These are phyloP conservation scores for Erinaceus europaeus DNA, from an alignment of 2,113 vertebrate genomes.

Conservation along the genomic window DNA sequence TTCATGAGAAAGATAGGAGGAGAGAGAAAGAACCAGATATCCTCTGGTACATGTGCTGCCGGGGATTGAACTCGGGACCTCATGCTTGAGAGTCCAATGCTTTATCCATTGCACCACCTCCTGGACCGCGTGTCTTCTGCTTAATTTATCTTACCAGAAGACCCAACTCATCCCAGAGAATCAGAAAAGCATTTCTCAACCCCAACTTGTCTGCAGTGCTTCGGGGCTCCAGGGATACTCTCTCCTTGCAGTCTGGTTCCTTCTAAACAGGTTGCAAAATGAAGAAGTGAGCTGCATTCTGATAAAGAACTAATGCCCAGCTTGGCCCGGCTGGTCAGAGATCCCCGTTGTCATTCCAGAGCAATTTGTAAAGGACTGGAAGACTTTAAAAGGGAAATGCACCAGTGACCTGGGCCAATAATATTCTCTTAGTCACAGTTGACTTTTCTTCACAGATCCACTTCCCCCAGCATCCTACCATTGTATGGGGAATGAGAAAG, in stretches of 20 bases:
- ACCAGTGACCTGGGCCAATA: constrained; percentile 62
- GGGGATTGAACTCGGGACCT: no score
- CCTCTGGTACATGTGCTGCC: no score
- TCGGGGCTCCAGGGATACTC: constrained; percentile 42
- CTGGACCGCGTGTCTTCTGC: no score
- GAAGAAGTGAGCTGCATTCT: constrained; percentile 68
- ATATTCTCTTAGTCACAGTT: constrained; percentile 59
- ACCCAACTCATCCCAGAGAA: not conserved
- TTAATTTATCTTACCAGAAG: no score
- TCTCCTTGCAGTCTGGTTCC: constrained; percentile 43
- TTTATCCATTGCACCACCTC: no score
- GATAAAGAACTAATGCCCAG: constrained; percentile 67
- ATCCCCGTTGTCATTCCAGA: constrained; percentile 68
- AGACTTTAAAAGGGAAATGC: constrained; percentile 71
- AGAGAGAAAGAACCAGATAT: no score
- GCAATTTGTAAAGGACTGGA: constrained; percentile 70
- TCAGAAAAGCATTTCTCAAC: not conserved
- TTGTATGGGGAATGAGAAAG: no score
- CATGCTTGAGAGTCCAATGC: no score
- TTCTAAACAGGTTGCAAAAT: constrained; percentile 41
- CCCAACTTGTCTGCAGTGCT: not conserved
- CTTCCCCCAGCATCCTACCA: not conserved
- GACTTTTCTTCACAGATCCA: constrained; percentile 54
- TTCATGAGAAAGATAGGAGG: no score
- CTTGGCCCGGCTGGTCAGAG: constrained; percentile 55